These are phyloP conservation scores for Prionailurus viverrinus DNA, from an alignment of 2,113 vertebrate species.

Conservation along the genomic window DNA sequence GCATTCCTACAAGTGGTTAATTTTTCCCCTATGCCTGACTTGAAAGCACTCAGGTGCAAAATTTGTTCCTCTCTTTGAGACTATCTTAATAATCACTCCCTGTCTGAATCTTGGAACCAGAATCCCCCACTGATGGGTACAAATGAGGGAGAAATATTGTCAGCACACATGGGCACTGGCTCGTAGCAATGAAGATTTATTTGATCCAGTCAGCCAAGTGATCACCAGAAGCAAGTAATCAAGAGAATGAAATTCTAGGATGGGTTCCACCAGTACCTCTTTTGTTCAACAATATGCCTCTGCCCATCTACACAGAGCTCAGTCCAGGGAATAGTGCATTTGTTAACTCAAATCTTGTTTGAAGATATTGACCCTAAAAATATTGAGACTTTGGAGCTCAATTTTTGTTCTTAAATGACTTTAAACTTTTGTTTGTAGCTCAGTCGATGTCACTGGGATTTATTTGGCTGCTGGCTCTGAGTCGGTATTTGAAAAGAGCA, in stretches of 20 bases:
- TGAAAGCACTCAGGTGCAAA: slow-evolving; percentile 76
- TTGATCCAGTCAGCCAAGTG: slow-evolving; percentile 75
- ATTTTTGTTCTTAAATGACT: slow-evolving; percentile 74
- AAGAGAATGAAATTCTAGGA: slow-evolving; percentile 65
- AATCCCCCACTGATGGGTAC: slow-evolving; percentile 68
- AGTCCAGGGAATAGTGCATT: not conserved
- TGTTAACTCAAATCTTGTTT: slow-evolving; percentile 45
- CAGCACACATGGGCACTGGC: slow-evolving; percentile 59
- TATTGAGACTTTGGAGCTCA: slow-evolving; percentile 25
- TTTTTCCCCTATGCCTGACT: slow-evolving; percentile 60
- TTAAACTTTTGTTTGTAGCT: slow-evolving; percentile 74
- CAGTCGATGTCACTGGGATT: slow-evolving; percentile 71
- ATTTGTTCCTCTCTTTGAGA: slow-evolving; percentile 72
- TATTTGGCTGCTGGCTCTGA: slow-evolving; percentile 77
- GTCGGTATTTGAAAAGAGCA: slow-evolving; percentile 79
- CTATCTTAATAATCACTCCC: slow-evolving; percentile 73
- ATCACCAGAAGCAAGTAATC: slow-evolving; percentile 75
- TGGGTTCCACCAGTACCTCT: slow-evolving; percentile 16
- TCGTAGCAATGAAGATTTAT: slow-evolving; percentile 79
- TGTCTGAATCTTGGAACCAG: slow-evolving; percentile 70
- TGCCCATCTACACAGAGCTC: not conserved
- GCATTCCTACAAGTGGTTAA: slow-evolving; percentile 77
- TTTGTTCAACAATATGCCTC: slow-evolving; percentile 44
- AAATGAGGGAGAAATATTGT: slow-evolving; percentile 78
- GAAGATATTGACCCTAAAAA: slow-evolving; percentile 68